These are phyloP conservation scores for Teleopsis dalmanni DNA, from an alignment of 1,140 invertebrate species.

Conservation along the genomic window DNA sequence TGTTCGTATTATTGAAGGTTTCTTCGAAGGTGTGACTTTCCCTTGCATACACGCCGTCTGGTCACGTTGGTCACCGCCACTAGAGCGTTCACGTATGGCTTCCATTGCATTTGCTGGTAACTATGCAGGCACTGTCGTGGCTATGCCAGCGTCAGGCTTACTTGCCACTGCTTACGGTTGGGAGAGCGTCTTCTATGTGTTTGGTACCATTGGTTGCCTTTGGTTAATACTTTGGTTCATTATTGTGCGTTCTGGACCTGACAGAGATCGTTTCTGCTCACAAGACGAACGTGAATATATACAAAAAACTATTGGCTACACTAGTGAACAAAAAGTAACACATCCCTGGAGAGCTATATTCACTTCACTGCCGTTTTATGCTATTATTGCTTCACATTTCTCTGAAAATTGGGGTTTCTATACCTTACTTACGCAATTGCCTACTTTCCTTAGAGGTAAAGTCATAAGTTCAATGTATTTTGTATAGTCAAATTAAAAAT, in stretches of 20 bases:
- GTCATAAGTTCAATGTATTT: background rate
- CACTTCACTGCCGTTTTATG: constrained; percentile 79
- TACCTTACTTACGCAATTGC: constrained; percentile 80
- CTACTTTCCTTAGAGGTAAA: constrained; percentile 80
- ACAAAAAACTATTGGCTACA: constrained; percentile 45
- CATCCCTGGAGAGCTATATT: constrained; percentile 78
- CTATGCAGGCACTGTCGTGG: constrained; percentile 73
- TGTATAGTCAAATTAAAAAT: constrained; percentile 1
- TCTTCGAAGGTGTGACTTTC: constrained; percentile 88
- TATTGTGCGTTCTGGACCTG: constrained; percentile 67
- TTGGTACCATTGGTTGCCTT: constrained; percentile 64
- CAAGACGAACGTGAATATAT: constrained; percentile 72
- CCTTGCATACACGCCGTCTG: constrained; percentile 83
- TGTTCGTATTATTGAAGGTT: constrained; percentile 74
- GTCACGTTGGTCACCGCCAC: constrained; percentile 79
- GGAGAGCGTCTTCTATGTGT: constrained; percentile 83
- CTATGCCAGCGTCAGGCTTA: constrained; percentile 66
- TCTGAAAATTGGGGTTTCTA: constrained; percentile 96
- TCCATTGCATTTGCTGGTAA: constrained; percentile 75
- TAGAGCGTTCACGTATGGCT: constrained; percentile 69
- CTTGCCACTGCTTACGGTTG: constrained; percentile 69
- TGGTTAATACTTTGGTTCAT: constrained; percentile 66
- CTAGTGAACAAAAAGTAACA: constrained; percentile 42
- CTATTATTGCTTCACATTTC: constrained; percentile 83
- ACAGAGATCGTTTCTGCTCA: constrained; percentile 66